A percentile compares a stretch with the other conserved stretches of the same genome.
These are phyloP conservation scores for Anguilla megastoma DNA, from an alignment of 2,797 vertebrate genomes.

Conservation along the genomic window DNA sequence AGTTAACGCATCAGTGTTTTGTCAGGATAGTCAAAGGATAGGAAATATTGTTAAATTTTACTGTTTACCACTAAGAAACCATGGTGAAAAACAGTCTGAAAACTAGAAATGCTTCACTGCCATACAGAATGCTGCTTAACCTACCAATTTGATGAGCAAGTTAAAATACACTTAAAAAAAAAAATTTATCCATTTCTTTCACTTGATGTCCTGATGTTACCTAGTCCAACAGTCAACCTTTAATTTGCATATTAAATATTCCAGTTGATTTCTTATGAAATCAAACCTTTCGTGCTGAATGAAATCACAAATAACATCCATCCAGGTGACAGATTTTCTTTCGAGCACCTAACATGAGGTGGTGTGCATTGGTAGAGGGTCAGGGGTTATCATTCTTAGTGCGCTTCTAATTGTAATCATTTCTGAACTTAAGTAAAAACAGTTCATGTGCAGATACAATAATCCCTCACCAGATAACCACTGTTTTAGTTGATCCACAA, in stretches of 20 bases:
- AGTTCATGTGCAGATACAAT: constrained; percentile 3
- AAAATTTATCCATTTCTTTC: neutral
- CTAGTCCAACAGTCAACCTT: neutral
- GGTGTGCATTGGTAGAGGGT: neutral
- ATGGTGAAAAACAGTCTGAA: constrained; percentile 16
- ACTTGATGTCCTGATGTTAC: neutral
- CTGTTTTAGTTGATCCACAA: neutral
- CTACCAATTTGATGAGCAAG: constrained; percentile 39
- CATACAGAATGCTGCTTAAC: constrained; percentile 37
- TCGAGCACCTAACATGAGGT: neutral
- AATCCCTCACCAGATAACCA: neutral
- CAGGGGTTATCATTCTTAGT: neutral
- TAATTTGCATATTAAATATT: neutral
- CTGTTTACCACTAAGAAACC: neutral
- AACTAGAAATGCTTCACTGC: constrained; percentile 24
- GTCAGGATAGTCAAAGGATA: neutral
- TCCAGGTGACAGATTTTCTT: neutral
- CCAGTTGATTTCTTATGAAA: neutral
- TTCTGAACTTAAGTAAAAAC: neutral
- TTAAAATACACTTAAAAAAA: neutral
- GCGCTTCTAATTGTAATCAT: neutral
- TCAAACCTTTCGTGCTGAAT: neutral
- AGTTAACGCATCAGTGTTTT: neutral
- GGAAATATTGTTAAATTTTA: neutral
- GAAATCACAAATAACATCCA: neutral